phyloP scores from a whole-genome alignment of 2,888 invertebrate species.

The Amblyjoppa fuscipennis region DNA sequence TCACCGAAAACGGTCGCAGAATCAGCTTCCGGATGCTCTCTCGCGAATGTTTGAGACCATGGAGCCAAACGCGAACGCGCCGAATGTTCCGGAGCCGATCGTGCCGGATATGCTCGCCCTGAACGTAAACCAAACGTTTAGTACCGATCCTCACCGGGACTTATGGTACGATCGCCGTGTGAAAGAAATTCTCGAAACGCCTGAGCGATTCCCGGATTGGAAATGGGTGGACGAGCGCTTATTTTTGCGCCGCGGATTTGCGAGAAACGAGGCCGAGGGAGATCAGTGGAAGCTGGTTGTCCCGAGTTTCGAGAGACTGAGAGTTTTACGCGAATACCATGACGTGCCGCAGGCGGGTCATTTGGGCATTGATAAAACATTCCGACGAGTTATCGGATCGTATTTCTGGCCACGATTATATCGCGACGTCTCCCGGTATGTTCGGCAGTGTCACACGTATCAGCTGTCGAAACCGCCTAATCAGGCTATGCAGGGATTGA shows the following conservation, averaged over 20 bases:
- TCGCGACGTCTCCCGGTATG: conserved; percentile 68
- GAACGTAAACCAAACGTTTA: no score
- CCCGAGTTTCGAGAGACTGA: conserved; percentile 30
- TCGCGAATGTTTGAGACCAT: background rate
- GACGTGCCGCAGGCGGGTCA: conserved; percentile 54
- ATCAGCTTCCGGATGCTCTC: conserved; percentile 17
- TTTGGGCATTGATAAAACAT: conserved; percentile 68
- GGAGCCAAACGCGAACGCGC: background rate
- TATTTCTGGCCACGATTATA: conserved; percentile 72
- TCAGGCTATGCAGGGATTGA: conserved; percentile 65
- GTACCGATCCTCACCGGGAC: background rate
- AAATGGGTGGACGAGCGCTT: background rate
- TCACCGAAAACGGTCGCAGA: conserved; percentile 16
- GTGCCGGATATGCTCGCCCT: no score
- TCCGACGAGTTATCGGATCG: conserved; percentile 20
- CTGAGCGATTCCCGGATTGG: background rate
- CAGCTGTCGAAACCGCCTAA: conserved; percentile 68
- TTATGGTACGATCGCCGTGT: conserved; percentile 25
- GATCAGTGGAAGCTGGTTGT: conserved; percentile 68
- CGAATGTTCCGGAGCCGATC: background rate
- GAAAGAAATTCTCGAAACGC: background rate
- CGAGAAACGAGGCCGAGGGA: background rate
- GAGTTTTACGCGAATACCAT: conserved; percentile 5
- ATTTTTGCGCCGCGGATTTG: background rate
- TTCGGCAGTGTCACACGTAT: conserved; percentile 71